Percentiles rank a stretch among this genome's conserved stretches.
phyloP scores from a whole-genome alignment of 2,113 vertebrate genomes.

The Potamarius usumacintae region DNA sequence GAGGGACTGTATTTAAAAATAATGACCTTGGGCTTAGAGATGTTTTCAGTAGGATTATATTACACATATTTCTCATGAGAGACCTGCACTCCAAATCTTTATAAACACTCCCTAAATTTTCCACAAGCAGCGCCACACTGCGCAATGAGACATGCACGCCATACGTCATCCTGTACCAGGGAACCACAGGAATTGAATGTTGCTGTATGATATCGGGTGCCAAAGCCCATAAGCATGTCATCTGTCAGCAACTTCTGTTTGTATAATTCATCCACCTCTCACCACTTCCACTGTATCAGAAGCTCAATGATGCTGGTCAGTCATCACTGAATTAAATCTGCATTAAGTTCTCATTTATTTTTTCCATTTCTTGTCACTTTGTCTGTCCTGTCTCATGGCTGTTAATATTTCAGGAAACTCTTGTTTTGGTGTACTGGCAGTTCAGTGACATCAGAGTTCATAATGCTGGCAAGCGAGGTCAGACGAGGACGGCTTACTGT shows the following conservation, averaged over 20 bases:
- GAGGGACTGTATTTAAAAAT: conserved; percentile 38
- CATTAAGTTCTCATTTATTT: not conserved
- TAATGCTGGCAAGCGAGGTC: conserved; percentile 58
- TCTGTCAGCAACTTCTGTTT: conserved; percentile 48
- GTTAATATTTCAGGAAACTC: conserved; percentile 38
- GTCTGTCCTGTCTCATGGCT: conserved; percentile 46
- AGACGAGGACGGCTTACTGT: conserved; percentile 65
- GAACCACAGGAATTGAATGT: conserved; percentile 31
- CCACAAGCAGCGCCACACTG: conserved; percentile 15
- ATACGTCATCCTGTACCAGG: conserved; percentile 30
- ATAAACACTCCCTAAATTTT: conserved; percentile 37
- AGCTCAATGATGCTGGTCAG: not conserved
- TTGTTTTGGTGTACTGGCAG: conserved; percentile 44
- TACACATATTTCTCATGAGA: conserved; percentile 38
- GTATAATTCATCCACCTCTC: conserved; percentile 25
- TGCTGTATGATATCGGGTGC: conserved; percentile 24
- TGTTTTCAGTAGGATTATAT: conserved; percentile 43
- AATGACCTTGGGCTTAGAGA: conserved; percentile 11
- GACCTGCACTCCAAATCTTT: conserved; percentile 27
- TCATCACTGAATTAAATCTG: conserved; percentile 9
- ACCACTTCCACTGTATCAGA: conserved; percentile 16
- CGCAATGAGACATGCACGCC: conserved; percentile 21
- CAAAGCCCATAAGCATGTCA: conserved; percentile 39
- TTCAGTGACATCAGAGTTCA: conserved; percentile 62
- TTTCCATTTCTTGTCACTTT: not conserved